These are phyloP conservation scores for Platycheirus albimanus DNA, from an alignment of 2,888 invertebrate species.

Conservation along the genomic window DNA sequence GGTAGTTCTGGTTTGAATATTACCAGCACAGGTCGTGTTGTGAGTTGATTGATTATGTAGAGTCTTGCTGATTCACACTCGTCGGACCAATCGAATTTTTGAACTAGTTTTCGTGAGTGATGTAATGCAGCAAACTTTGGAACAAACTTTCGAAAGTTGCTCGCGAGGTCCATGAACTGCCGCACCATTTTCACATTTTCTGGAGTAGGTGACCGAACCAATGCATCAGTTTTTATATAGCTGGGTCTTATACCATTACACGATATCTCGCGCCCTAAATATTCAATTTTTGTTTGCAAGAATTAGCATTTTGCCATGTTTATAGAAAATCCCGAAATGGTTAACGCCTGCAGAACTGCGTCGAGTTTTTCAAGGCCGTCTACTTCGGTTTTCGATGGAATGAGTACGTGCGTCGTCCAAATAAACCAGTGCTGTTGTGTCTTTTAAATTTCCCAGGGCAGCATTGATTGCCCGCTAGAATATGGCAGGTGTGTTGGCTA, in stretches of 20 bases:
- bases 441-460: constrained; percentile 5
- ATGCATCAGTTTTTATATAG: constrained; percentile 28
- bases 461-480: constrained; percentile 8
- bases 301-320: constrained; percentile 18
- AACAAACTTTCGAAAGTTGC: constrained; percentile 45
- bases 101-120: constrained; percentile 27
- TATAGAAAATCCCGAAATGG: background rate
- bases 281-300: constrained; percentile 9
- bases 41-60: constrained; percentile 17
- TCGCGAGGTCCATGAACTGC: constrained; percentile 44
- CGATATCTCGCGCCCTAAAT: constrained; percentile 19
- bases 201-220: constrained; percentile 33
- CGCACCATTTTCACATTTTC: constrained; percentile 30
- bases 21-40: constrained; percentile 13
- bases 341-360: background rate
- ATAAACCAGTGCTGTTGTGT: constrained; percentile 13
- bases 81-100: constrained; percentile 34
- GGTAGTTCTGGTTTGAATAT: constrained; percentile 26
- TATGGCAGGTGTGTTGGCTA: constrained; percentile 20
- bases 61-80: constrained; percentile 25
- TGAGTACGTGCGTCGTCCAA: constrained; percentile 12
- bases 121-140: constrained; percentile 43
- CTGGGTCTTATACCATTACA: constrained; percentile 21
- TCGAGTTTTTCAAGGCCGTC: constrained; percentile 16
- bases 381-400: constrained; percentile 6